Percentiles rank a stretch among this genome's conserved stretches.
phyloP scores from a whole-genome alignment of 2,113 vertebrate genomes.

The Phainopepla nitens region DNA sequence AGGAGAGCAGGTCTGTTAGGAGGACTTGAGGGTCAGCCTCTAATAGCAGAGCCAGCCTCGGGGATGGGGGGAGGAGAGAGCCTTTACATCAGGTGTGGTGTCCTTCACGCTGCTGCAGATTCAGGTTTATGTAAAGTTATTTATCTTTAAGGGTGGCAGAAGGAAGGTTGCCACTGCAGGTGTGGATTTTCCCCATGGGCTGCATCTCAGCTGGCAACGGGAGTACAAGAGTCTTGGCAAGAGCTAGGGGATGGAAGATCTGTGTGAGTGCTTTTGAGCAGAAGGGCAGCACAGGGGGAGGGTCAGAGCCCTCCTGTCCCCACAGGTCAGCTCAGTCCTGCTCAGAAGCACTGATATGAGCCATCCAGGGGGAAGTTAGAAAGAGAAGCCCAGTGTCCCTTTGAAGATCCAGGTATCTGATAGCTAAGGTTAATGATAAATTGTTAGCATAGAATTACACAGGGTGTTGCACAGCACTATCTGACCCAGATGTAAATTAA shows the following conservation, averaged over 20 bases:
- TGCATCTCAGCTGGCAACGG: neutral
- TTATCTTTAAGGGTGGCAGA: neutral
- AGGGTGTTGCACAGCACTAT: neutral
- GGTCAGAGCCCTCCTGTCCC: neutral
- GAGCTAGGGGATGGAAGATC: neutral
- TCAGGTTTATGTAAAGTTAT: neutral
- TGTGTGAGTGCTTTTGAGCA: neutral
- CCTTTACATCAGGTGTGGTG: neutral
- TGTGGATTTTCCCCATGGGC: neutral
- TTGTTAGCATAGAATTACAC: neutral
- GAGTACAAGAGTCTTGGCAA: neutral
- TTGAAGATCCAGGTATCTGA: neutral
- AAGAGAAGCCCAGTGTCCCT: neutral
- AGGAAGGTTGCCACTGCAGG: neutral
- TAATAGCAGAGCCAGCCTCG: neutral
- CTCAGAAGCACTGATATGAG: neutral
- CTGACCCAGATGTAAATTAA: conserved; percentile 23
- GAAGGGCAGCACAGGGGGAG: neutral
- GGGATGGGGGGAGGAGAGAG: neutral
- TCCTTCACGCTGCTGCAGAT: neutral
- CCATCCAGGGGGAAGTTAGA: neutral
- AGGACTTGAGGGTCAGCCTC: conserved; percentile 8
- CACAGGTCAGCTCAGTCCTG: neutral
- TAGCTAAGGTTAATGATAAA: neutral
- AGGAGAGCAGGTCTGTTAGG: conserved; percentile 55